Evolutionary conservation across 2,113 vertebrate genomes (phyloP).

Genomic region (Vanacampus margaritifer): DNA sequence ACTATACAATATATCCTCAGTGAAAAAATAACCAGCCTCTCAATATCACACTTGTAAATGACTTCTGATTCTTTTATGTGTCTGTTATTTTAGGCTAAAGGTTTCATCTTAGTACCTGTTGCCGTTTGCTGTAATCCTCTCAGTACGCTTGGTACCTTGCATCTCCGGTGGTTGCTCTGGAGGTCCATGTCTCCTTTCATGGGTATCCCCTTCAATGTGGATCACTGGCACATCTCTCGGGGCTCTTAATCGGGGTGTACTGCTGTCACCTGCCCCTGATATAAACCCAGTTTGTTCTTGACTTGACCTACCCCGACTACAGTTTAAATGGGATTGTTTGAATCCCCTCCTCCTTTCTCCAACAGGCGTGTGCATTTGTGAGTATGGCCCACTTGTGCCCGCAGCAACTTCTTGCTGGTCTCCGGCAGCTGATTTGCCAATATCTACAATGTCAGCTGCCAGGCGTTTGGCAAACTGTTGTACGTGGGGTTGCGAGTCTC

Average conservation of each 20-base stretch:
- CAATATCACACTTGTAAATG: no score
- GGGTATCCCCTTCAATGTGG: slow-evolving; percentile 88
- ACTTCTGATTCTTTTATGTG: no score
- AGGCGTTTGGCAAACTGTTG: slow-evolving; percentile 77
- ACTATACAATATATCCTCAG: background rate
- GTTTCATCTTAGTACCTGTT: slow-evolving; percentile 68
- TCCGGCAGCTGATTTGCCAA: slow-evolving; percentile 73
- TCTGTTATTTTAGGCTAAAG: no score
- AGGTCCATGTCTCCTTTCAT: slow-evolving; percentile 31
- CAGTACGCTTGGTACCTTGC: slow-evolving; percentile 39
- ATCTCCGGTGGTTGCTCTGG: slow-evolving; percentile 57
- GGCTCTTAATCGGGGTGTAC: slow-evolving; percentile 36
- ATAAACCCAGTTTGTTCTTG: slow-evolving; percentile 56
- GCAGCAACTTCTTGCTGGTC: slow-evolving; percentile 71
- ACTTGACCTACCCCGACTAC: slow-evolving; percentile 44
- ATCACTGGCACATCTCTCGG: slow-evolving; percentile 90
- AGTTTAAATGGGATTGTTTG: slow-evolving; percentile 56
- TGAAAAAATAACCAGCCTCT: background rate
- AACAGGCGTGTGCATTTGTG: slow-evolving; percentile 52
- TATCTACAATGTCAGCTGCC: slow-evolving; percentile 78
- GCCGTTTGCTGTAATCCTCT: slow-evolving; percentile 35
- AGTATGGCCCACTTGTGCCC: slow-evolving; percentile 35
- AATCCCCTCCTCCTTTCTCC: slow-evolving; percentile 65
- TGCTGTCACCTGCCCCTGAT: slow-evolving; percentile 18
- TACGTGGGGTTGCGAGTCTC: slow-evolving; percentile 71